phyloP scores from a whole-genome alignment of 2,797 vertebrate species.

The Diplodus puntazzo region DNA sequence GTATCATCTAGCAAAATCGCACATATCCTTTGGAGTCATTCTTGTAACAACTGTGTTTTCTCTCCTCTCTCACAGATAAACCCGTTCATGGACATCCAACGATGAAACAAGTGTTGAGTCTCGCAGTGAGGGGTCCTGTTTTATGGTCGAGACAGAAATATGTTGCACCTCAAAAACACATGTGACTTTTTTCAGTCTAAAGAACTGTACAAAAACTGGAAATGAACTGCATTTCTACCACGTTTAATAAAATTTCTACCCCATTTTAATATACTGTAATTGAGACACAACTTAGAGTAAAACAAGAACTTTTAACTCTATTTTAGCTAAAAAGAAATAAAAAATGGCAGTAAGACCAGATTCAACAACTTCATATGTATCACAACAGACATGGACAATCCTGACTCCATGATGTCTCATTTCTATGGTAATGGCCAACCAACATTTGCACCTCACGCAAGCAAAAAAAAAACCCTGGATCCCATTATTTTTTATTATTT shows the following conservation, averaged over 20 bases:
- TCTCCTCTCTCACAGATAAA: slow-evolving; percentile 58
- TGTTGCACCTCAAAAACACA: background rate
- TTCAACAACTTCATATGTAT: slow-evolving; percentile 5
- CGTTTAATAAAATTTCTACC: no score
- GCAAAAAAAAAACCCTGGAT: slow-evolving; percentile 1
- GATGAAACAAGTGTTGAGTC: slow-evolving; percentile 6
- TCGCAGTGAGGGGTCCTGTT: background rate
- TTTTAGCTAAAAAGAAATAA: background rate
- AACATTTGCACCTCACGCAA: slow-evolving; percentile 12
- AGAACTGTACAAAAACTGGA: background rate
- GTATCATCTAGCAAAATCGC: slow-evolving; percentile 70
- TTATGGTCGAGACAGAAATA: background rate
- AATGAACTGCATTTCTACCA: background rate
- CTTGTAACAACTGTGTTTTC: slow-evolving; percentile 46
- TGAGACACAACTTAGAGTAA: background rate
- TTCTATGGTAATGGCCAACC: slow-evolving; percentile 18
- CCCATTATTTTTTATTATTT: slow-evolving; percentile 36
- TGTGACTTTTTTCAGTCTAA: background rate
- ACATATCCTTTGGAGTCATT: slow-evolving; percentile 60
- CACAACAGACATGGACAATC: slow-evolving; percentile 5
- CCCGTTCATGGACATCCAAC: slow-evolving; percentile 32
- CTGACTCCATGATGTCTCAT: slow-evolving; percentile 1
- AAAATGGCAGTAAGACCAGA: background rate
- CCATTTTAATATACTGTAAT: background rate
- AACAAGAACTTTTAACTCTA: background rate